Evolutionary conservation across 2,797 vertebrate genomes (phyloP).

Genomic region (Momotus momota): DNA sequence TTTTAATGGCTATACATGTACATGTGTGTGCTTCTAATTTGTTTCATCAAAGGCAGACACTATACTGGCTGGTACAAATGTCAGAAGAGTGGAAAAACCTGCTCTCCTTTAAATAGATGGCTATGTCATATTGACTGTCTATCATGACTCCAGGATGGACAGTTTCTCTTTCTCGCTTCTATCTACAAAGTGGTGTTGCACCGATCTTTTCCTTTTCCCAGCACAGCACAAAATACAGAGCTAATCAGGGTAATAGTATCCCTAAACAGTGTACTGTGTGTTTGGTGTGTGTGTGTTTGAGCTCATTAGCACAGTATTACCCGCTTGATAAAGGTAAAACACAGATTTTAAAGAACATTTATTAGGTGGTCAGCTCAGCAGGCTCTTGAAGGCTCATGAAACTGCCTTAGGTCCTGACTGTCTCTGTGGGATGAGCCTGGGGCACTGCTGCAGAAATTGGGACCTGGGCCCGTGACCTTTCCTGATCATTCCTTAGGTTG

Average conservation of each 20-base stretch:
- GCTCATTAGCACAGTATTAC: background rate
- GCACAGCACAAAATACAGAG: background rate
- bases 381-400: background rate
- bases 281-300: background rate
- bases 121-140: background rate
- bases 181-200: background rate
- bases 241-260: background rate
- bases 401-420: accelerated
- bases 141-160: background rate
- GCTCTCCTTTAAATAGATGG: background rate
- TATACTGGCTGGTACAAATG: background rate
- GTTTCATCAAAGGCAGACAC: background rate
- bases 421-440: accelerated
- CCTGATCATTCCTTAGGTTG: background rate
- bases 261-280: background rate
- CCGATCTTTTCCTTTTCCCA: background rate
- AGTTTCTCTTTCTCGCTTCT: background rate
- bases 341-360: background rate
- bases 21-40: background rate
- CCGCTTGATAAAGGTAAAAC: background rate
- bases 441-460: background rate
- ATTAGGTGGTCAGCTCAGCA: background rate
- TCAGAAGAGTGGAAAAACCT: background rate
- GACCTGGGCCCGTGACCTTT: accelerated
- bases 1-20: background rate